Percentiles rank a stretch among this genome's conserved stretches.
Evolutionary conservation across 2,797 vertebrate genomes (phyloP).

Genomic region (Sphaeramia orbicularis): DNA sequence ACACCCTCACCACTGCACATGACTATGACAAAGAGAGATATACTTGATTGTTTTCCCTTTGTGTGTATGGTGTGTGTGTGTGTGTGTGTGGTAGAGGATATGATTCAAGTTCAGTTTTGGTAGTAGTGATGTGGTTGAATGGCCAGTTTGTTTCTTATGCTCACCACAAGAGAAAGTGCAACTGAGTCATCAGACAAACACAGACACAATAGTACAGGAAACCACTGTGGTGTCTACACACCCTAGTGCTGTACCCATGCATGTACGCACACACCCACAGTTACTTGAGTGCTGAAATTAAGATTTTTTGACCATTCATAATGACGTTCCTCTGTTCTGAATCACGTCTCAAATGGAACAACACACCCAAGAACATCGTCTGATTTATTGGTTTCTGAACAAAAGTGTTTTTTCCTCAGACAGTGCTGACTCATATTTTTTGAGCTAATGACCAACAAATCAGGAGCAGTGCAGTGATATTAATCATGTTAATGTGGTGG

Average conservation of each 20-base stretch:
- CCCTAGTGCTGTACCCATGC: conserved; percentile 24
- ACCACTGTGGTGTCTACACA: conserved; percentile 55
- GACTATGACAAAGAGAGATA: conserved; percentile 25
- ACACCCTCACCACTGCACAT: conserved; percentile 24
- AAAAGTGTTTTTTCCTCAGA: conserved; percentile 32
- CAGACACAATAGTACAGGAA: conserved; percentile 67
- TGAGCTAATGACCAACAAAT: conserved; percentile 53
- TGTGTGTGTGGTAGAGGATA: conserved; percentile 47
- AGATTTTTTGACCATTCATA: conserved; percentile 34
- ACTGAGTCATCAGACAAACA: conserved; percentile 77
- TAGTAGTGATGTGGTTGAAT: conserved; percentile 60
- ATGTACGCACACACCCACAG: conserved; percentile 30
- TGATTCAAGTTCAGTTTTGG: conserved; percentile 66
- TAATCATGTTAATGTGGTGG: conserved; percentile 1
- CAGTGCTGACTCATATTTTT: conserved; percentile 38
- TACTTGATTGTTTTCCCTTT: conserved; percentile 17
- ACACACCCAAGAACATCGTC: conserved; percentile 38
- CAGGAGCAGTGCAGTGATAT: conserved; percentile 7
- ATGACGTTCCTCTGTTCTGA: conserved; percentile 53
- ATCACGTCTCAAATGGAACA: conserved; percentile 48
- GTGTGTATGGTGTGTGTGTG: conserved; percentile 21
- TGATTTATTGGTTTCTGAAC: conserved; percentile 40
- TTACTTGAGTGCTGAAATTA: conserved; percentile 44
- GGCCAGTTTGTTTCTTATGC: conserved; percentile 62
- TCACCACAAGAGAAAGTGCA: conserved; percentile 71